Evolutionary conservation across 1,140 invertebrate species (phyloP).

Genomic region (Hydropsyche tenuis): DNA sequence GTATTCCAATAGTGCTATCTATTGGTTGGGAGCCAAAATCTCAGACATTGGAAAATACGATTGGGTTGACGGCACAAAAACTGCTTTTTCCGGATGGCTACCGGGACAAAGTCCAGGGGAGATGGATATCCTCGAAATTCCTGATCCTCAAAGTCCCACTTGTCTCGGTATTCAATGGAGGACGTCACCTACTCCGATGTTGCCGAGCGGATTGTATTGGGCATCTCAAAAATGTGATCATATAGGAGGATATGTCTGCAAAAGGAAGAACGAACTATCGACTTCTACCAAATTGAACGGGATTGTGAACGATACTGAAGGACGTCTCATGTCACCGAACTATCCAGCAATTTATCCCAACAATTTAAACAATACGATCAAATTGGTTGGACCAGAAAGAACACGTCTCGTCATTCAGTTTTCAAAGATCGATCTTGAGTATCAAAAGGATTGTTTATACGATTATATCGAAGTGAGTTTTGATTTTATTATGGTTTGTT

Average conservation of each 20-base stretch:
- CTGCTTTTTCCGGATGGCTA: constrained; percentile 65
- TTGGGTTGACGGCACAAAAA: constrained; percentile 69
- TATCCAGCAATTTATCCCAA: constrained; percentile 72
- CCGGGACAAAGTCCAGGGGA: constrained; percentile 57
- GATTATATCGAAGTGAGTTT: constrained; percentile 69
- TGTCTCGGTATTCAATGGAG: constrained; percentile 70
- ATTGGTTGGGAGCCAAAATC: constrained; percentile 69
- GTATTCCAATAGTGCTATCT: constrained; percentile 70
- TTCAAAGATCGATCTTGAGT: constrained; percentile 72
- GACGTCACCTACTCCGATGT: constrained; percentile 63
- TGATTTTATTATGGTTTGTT: neutral
- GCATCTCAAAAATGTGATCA: constrained; percentile 63
- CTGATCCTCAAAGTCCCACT: constrained; percentile 52
- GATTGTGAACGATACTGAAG: constrained; percentile 57
- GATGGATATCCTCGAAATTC: constrained; percentile 55
- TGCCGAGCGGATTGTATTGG: constrained; percentile 71
- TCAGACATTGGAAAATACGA: constrained; percentile 57
- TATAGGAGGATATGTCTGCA: constrained; percentile 72
- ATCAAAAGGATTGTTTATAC: constrained; percentile 77
- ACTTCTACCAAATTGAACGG: constrained; percentile 55
- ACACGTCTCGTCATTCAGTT: constrained; percentile 72
- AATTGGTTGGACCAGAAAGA: constrained; percentile 65
- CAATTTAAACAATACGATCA: constrained; percentile 71
- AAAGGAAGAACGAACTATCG: constrained; percentile 55
- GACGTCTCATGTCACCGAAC: constrained; percentile 66